Conservation (phyloP, 2,113 vertebrate species). For the Lamprotornis superbus region DNA sequence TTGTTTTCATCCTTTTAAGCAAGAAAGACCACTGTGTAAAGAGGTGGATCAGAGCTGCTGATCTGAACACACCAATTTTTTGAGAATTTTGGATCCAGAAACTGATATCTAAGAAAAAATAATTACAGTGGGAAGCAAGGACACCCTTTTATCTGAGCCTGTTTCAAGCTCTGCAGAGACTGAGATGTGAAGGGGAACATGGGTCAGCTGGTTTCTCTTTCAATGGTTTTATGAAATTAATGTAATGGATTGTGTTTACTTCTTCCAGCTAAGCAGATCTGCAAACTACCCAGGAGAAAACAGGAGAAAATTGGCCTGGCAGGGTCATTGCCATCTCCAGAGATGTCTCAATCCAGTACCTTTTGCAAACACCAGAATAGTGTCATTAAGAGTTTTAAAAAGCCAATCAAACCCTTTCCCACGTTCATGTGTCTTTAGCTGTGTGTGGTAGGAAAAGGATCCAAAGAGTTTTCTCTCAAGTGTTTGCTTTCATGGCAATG, state of each 20-base stretch:
- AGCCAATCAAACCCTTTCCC: conserved; percentile 12
- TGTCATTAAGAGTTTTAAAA: not conserved
- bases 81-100: not conserved
- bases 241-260: not conserved
- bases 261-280: not conserved
- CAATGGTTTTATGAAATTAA: not conserved
- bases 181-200: not conserved
- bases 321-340: not conserved
- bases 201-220: not conserved
- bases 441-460: conserved; percentile 45
- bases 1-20: conserved; percentile 3
- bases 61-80: not conserved
- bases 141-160: not conserved
- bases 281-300: not conserved
- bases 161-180: not conserved
- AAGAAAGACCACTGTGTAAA: not conserved
- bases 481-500: conserved; percentile 14
- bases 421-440: not conserved
- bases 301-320: not conserved
- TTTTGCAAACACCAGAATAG: not conserved
- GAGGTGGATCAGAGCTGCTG: not conserved
- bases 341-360: not conserved
- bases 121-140: not conserved
- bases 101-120: not conserved
- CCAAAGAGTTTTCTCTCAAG: conserved; percentile 14